Evolutionary conservation across 2,888 invertebrate species (phyloP), one percentile per base, ranked within the genome.

Genomic region (Acanthoscelides obtectus): DNA sequence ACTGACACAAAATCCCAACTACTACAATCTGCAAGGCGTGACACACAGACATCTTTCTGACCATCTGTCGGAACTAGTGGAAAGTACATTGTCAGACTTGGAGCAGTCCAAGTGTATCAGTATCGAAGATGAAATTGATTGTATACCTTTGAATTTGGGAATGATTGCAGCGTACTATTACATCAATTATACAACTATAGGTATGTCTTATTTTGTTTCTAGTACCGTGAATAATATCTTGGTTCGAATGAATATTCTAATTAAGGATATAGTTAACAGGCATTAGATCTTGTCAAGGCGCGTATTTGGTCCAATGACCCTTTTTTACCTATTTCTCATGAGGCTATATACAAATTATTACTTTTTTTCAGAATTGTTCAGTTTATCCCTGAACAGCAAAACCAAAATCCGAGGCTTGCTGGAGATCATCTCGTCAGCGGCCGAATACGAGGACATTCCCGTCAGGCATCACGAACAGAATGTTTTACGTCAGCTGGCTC

Each of bases 121-220:
- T 69, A 91, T 99, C 6, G 98, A 99, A 84, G 99, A 99, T 78
- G 99, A 99, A 79, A 96, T 99, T 93, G 98, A 99, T 84, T 95
- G 96, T 0, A 89, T 96, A 73, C 98, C 99, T 0, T 89, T 99
- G 63, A 99, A 99, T 88, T 87, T 99, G 83, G 99, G 99, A 82
- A 99, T 99, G 98, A 99, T 99, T 84, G 99, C 99, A 0, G 98
- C 99, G 0, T 99, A 99, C 86, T 99, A 99, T 86, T 99, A 99
- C 86, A 99, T 99, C 81, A 98, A 99, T 86, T 99, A 99, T 81
- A 98, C 98, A 0, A 99, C 99, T 0, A 99, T 99, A 72, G 95
- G 95, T 95, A 82, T 85, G 86, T 81, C n/a, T n/a, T n/a, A n/a
- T n/a, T n/a, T n/a, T n/a, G n/a, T n/a, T n/a, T n/a, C n/a, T n/a